Percentiles rank a stretch among this genome's conserved stretches.
Conservation (phyloP, 2,888 invertebrate species). For the Nysson spinosus region DNA sequence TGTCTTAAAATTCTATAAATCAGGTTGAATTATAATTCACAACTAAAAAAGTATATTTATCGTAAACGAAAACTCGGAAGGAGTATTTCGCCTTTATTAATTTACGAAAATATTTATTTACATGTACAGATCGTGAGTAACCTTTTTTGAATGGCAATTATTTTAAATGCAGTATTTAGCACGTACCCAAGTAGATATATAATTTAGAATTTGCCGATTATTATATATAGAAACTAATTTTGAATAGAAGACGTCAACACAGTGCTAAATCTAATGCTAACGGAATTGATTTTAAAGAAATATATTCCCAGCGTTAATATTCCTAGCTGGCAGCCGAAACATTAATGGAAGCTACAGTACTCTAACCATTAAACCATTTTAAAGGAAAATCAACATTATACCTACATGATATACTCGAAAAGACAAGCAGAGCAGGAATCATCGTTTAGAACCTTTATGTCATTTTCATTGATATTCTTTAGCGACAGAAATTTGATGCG, state of each 20-base stretch:
- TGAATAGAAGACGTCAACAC: conserved; percentile 1
- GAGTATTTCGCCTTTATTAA: too few species aligned
- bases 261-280: too few species aligned
- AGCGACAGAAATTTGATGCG: conserved; percentile 8
- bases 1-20: too few species aligned
- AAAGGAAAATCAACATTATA: conserved; percentile 25
- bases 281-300: neutral
- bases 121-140: too few species aligned
- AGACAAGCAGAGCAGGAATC: conserved; percentile 29
- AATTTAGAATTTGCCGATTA: conserved; percentile 10
- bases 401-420: conserved; percentile 48
- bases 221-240: conserved; percentile 2
- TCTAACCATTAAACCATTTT: conserved; percentile 67
- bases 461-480: conserved; percentile 41
- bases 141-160: conserved; percentile 4
- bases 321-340: conserved; percentile 53
- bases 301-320: conserved; percentile 17
- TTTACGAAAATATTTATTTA: too few species aligned
- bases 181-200: conserved; percentile 6
- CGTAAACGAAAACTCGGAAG: too few species aligned
- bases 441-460: conserved; percentile 40
- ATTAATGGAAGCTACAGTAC: conserved; percentile 66
- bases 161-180: neutral
- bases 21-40: too few species aligned
- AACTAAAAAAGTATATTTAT: too few species aligned